Conservation (phyloP, 2,888 invertebrate species). For the Cryptocheilus praepositus region DNA sequence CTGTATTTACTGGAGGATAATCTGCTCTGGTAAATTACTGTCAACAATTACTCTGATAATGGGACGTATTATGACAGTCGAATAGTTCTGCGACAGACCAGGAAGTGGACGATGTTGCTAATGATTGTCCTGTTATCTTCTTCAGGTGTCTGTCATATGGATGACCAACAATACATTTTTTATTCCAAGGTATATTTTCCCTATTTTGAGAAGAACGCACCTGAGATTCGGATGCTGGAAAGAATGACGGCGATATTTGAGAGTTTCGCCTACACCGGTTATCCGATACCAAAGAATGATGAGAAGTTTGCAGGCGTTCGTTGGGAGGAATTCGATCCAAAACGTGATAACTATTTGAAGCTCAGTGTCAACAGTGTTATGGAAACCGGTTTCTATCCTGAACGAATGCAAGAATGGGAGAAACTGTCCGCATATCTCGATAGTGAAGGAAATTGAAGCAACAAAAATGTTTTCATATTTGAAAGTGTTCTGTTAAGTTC, state of each 20-base stretch:
- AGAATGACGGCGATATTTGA: constrained; percentile 73
- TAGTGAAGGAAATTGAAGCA: too few relatives aligned
- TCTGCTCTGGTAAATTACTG: too few relatives aligned
- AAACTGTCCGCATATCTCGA: too few relatives aligned
- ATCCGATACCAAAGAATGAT: constrained; percentile 73
- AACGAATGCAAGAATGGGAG: constrained; percentile 72
- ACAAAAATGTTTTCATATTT: too few relatives aligned
- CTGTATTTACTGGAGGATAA: too few relatives aligned
- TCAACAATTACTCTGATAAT: too few relatives aligned
- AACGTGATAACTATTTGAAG: constrained; percentile 72
- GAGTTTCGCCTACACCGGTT: constrained; percentile 75
- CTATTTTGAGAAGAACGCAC: constrained; percentile 72
- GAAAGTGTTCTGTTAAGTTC: too few relatives aligned
- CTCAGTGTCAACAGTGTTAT: constrained; percentile 71
- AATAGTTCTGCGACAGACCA: too few relatives aligned
- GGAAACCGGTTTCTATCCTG: constrained; percentile 63
- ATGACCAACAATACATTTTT: constrained; percentile 77
- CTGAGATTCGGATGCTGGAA: constrained; percentile 74
- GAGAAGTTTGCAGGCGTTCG: constrained; percentile 64
- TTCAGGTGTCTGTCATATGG: constrained; percentile 75
- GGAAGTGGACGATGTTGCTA: too few relatives aligned
- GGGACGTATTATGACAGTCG: too few relatives aligned
- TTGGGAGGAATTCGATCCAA: constrained; percentile 69
- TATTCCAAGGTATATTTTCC: constrained; percentile 67
- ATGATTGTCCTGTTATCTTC: too few relatives aligned